Evolutionary conservation across 2,888 invertebrate species (phyloP).

Genomic region (Invenusta paracnida): DNA sequence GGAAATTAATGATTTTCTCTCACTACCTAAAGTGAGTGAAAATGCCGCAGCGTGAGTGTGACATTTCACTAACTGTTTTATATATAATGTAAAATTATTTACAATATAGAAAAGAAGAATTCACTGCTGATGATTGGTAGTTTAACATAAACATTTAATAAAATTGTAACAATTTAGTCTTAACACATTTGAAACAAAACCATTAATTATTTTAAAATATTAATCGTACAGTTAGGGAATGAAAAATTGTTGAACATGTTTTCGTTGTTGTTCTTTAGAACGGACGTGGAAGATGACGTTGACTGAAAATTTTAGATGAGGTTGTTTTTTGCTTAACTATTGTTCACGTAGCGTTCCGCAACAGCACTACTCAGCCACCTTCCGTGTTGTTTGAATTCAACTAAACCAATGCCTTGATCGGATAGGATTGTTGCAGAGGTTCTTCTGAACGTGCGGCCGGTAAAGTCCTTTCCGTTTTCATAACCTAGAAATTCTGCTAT

Average conservation of each 20-base stretch:
- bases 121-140: too few relatives aligned
- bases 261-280: too few relatives aligned
- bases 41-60: too few relatives aligned
- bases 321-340: background rate
- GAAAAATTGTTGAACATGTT: background rate
- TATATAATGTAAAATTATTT: too few relatives aligned
- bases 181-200: too few relatives aligned
- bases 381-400: background rate
- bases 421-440: background rate
- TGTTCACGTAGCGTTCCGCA: background rate
- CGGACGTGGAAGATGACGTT: background rate
- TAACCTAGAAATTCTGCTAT: background rate
- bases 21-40: too few relatives aligned
- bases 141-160: too few relatives aligned
- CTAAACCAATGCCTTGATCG: background rate
- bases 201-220: too few relatives aligned
- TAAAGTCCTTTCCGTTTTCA: background rate
- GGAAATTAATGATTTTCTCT: too few relatives aligned
- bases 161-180: too few relatives aligned
- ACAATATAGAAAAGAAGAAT: too few relatives aligned
- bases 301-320: background rate
- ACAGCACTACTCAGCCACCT: background rate
- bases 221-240: background rate
- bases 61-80: too few relatives aligned
- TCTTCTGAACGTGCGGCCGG: background rate